Base-by-base conservation (phyloP, 2,888 invertebrate species). In the Athripsodes cinereus region DNA sequence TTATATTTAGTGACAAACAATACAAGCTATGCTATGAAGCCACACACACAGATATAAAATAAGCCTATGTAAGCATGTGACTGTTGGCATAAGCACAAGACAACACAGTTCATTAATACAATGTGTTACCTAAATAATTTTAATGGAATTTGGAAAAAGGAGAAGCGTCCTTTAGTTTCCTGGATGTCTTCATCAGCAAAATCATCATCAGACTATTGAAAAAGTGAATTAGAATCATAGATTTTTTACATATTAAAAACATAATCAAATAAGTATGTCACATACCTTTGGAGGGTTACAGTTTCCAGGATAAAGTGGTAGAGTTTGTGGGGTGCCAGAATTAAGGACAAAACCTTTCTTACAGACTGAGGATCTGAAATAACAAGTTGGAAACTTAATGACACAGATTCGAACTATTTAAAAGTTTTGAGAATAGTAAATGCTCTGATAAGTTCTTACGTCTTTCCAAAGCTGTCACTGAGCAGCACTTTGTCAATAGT, bases 381-480 rank as follows among this genome's bases (percentile, higher is more conserved):
- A 47, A 20, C 5, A 40, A 40, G 2, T 40, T 13, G 13, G 40
- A 13, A 40, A 40, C n/a, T 1, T 21, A 21, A 52, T n/a, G 16
- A 5, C 26, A 26, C 3, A 26, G 10, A 6, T 26, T 26, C 26
- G 26, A 26, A 26, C 26, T 26, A 6, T 26, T 26, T 26, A 3
- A 26, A 26, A 26, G 26, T 26, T 26, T 26, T 6, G 26, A 26
- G 5, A 26, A 26, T 3, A 26, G 10, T 26, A 26, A 26, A 10
- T 10, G 10, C 10, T 47, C 10, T 19, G 13, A 47, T 20, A 19
- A 13, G 6, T 3, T n/a, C 76, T 75, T 69, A 87, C 87, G 82
- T 85, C 69, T 88, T 87, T 13, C 92, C 90, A 68, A 89, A 91
- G 70, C 92, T 92, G 69, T 93, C 92, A 48, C 87, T 86, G 18